A percentile compares a stretch with the other conserved stretches of the same genome.
Conservation (phyloP, 2,888 invertebrate genomes). For the Tineola bisselliella region DNA sequence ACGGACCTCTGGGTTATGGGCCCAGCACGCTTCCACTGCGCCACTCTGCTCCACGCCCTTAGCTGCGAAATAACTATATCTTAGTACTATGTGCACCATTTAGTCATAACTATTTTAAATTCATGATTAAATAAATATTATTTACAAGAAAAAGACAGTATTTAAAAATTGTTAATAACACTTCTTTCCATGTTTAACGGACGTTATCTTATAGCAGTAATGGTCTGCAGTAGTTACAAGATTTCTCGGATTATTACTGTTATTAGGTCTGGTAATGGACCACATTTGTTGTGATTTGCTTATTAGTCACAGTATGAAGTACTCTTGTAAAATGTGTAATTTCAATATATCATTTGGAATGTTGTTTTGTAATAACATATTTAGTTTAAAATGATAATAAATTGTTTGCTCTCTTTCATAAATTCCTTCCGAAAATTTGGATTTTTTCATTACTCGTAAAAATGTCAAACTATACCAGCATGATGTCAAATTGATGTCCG, state of each 20-base stretch:
- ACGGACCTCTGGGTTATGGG: slow-evolving; percentile 93
- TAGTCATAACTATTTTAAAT: too few relatives aligned
- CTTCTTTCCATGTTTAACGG: neutral
- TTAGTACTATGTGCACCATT: too few relatives aligned
- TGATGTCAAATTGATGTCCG: neutral
- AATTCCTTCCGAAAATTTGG: neutral
- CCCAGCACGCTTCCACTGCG: slow-evolving; percentile 87
- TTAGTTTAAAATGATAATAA: too few relatives aligned
- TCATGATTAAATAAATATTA: too few relatives aligned
- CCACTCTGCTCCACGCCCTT: slow-evolving; percentile 71
- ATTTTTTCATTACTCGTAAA: neutral
- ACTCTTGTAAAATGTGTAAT: neutral
- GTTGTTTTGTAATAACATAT: too few relatives aligned
- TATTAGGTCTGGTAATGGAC: neutral
- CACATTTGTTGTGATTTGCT: neutral
- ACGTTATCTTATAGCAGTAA: neutral
- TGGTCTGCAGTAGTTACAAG: neutral
- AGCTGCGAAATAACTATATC: neutral
- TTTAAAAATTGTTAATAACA: too few relatives aligned
- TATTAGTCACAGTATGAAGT: neutral
- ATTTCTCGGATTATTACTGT: slow-evolving; percentile 2
- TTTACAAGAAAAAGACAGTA: too few relatives aligned
- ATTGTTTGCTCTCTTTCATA: too few relatives aligned
- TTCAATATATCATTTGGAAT: neutral
- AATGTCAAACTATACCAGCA: neutral